A percentile compares a stretch with the other conserved stretches of the same genome.
phyloP scores from a whole-genome alignment of 1,140 invertebrate genomes.

The Penaeus chinensis region DNA sequence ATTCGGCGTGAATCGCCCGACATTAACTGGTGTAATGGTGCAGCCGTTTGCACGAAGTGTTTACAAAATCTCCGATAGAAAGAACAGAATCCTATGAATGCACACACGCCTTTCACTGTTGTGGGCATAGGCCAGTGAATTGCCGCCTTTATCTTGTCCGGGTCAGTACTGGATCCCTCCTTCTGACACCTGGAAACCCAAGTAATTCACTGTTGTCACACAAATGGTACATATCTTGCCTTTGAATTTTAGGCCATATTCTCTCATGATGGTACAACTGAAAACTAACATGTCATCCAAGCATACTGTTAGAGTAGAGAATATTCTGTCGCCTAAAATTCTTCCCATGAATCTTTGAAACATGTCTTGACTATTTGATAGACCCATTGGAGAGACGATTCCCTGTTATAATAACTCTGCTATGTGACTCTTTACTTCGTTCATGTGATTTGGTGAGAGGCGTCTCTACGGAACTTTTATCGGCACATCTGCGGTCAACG shows the following conservation, averaged over 20 bases:
- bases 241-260: constrained; percentile 24
- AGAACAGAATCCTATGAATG: constrained; percentile 21
- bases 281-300: constrained; percentile 34
- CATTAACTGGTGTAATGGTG: constrained; percentile 16
- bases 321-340: constrained; percentile 20
- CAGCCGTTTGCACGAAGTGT: constrained; percentile 14
- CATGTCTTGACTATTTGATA: not conserved
- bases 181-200: constrained; percentile 3
- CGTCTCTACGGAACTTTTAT: too few species aligned
- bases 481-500: too few species aligned
- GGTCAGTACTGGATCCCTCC: constrained; percentile 20
- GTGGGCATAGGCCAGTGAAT: constrained; percentile 1
- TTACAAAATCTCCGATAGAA: constrained; percentile 33
- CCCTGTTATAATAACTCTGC: too few species aligned
- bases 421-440: too few species aligned
- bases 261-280: not conserved
- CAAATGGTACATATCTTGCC: constrained; percentile 2
- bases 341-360: constrained; percentile 10
- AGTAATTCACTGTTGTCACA: not conserved
- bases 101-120: constrained; percentile 28
- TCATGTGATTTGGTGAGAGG: too few species aligned
- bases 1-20: not conserved
- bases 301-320: constrained; percentile 12
- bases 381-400: constrained; percentile 11
- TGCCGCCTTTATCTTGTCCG: constrained; percentile 24